Evolutionary conservation across 2,797 vertebrate species (phyloP).

Genomic region (Capromys pilorides): DNA sequence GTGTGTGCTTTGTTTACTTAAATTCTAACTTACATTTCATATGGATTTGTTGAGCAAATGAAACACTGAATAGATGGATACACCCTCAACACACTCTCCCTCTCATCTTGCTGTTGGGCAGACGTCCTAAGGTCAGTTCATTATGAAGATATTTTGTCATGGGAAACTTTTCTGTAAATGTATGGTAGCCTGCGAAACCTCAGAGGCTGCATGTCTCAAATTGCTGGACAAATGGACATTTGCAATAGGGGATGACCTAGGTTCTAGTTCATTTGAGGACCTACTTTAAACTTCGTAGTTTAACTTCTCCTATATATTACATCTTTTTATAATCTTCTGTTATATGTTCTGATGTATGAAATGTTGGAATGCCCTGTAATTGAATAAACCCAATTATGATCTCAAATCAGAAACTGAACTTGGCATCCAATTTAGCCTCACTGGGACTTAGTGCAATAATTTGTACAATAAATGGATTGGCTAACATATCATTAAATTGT

Average conservation of each 20-base stretch:
- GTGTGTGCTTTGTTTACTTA: not conserved
- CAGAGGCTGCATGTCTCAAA: not conserved
- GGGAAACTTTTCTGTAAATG: not conserved
- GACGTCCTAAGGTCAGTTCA: not conserved
- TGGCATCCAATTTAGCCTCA: not conserved
- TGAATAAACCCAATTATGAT: not conserved
- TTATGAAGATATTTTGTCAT: not conserved
- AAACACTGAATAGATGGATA: not conserved
- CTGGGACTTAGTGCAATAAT: not conserved
- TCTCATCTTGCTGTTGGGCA: not conserved
- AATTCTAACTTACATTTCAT: not conserved
- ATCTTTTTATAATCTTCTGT: not conserved
- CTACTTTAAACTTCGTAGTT: not conserved
- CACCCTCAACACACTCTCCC: not conserved
- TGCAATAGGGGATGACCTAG: not conserved
- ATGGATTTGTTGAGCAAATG: not conserved
- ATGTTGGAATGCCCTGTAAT: not conserved
- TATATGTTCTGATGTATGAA: not conserved
- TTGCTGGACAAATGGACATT: not conserved
- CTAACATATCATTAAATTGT: not conserved
- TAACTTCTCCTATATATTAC: not conserved
- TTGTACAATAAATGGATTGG: constrained; percentile 31
- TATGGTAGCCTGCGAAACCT: not conserved
- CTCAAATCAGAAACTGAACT: not conserved
- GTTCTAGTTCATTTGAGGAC: not conserved